Percentiles rank a stretch among this genome's conserved stretches.
phyloP scores from a whole-genome alignment of 2,113 vertebrate species.

The Podilymbus podiceps region DNA sequence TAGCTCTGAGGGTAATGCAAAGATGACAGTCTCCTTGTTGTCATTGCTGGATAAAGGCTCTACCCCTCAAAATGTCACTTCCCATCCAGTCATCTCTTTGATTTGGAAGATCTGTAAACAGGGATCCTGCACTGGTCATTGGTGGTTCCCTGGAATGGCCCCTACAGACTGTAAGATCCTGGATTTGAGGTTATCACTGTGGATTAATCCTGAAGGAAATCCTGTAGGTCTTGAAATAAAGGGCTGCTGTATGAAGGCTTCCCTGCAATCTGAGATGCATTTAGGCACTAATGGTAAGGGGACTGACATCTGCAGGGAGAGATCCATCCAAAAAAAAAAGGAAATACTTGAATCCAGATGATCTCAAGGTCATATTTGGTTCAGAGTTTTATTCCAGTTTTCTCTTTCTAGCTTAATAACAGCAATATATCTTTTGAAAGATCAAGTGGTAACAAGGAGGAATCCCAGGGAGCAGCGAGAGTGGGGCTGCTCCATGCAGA shows the following conservation, averaged over 20 bases:
- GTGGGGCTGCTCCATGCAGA: not conserved
- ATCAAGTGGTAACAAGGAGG: not conserved
- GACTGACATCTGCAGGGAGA: not conserved
- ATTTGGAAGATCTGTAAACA: not conserved
- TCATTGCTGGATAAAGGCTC: not conserved
- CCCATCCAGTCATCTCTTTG: not conserved
- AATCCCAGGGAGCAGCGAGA: not conserved
- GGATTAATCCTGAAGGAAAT: not conserved
- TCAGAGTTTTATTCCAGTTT: not conserved
- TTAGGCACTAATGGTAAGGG: not conserved
- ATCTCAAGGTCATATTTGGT: not conserved
- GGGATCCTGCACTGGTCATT: not conserved
- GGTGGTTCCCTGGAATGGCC: not conserved
- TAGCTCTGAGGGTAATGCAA: not conserved
- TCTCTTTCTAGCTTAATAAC: not conserved
- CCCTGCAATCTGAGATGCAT: not conserved
- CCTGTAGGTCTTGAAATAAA: not conserved
- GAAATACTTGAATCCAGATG: not conserved
- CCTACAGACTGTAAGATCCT: not conserved
- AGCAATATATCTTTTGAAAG: not conserved
- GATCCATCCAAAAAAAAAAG: not conserved
- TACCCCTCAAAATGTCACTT: not conserved
- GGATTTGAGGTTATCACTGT: not conserved
- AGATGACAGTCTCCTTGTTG: not conserved
- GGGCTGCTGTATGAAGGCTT: not conserved